Evolutionary conservation across 2,888 invertebrate species (phyloP).

Genomic region (Dynastes grantii): DNA sequence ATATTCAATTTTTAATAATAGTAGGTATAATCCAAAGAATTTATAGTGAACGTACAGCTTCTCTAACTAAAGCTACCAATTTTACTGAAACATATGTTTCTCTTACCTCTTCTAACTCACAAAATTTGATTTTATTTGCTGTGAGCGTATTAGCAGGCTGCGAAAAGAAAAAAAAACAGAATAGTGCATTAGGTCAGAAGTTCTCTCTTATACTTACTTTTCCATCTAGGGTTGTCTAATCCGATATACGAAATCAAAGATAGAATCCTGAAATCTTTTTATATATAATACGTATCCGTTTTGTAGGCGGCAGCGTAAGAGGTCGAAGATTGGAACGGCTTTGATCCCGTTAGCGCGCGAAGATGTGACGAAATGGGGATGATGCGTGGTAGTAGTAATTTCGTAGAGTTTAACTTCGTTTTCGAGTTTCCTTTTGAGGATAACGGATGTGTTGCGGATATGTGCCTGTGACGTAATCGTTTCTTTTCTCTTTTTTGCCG

Average conservation of each 20-base stretch:
- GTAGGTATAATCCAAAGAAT: too few species aligned
- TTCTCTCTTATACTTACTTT: slow-evolving; percentile 6
- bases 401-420: slow-evolving; percentile 31
- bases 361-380: slow-evolving; percentile 16
- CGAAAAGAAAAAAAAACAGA: neutral
- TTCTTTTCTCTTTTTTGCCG: too few species aligned
- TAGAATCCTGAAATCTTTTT: slow-evolving; percentile 54
- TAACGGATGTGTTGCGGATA: neutral
- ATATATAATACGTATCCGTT: slow-evolving; percentile 13
- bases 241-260: slow-evolving; percentile 68
- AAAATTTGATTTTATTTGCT: too few species aligned
- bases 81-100: too few species aligned
- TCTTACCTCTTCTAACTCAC: too few species aligned
- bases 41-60: too few species aligned
- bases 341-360: neutral
- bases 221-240: slow-evolving; percentile 61
- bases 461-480: neutral
- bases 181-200: slow-evolving; percentile 15
- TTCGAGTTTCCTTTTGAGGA: slow-evolving; percentile 25
- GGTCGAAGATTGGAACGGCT: slow-evolving; percentile 13
- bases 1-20: too few species aligned
- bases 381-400: slow-evolving; percentile 1
- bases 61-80: too few species aligned
- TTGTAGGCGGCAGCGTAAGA: neutral
- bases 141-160: neutral